Percentiles rank a stretch among this genome's conserved stretches.
These are phyloP conservation scores for Pygoscelis adeliae DNA, from an alignment of 2,113 vertebrate species.

Conservation along the genomic window DNA sequence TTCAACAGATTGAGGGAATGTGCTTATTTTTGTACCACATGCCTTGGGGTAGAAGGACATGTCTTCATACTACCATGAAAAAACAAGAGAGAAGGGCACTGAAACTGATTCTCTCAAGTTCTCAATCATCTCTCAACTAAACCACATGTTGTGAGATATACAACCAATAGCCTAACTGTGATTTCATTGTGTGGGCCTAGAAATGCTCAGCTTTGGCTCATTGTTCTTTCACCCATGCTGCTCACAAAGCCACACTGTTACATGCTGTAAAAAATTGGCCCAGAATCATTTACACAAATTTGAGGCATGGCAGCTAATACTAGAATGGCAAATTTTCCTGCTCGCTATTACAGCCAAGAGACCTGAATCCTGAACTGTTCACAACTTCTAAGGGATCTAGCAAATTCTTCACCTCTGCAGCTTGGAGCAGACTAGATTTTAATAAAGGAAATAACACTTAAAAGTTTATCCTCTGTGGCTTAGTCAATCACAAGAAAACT, in stretches of 20 bases:
- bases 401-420: not conserved
- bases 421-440: not conserved
- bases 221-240: not conserved
- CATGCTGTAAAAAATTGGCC: not conserved
- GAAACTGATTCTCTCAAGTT: not conserved
- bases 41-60: not conserved
- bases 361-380: not conserved
- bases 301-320: not conserved
- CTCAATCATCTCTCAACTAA: not conserved
- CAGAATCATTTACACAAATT: not conserved
- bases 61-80: not conserved
- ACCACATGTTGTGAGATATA: not conserved
- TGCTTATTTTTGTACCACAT: not conserved
- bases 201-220: not conserved
- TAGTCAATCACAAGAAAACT: not conserved
- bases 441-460: not conserved
- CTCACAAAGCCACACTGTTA: not conserved
- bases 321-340: not conserved
- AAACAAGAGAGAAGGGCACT: not conserved
- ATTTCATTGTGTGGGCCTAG: not conserved
- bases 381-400: not conserved
- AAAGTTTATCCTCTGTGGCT: not conserved
- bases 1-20: not conserved
- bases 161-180: not conserved
- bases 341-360: accelerated